These are phyloP conservation scores for Oreochromis niloticus DNA, from an alignment of 2,113 vertebrate genomes.

Conservation along the genomic window DNA sequence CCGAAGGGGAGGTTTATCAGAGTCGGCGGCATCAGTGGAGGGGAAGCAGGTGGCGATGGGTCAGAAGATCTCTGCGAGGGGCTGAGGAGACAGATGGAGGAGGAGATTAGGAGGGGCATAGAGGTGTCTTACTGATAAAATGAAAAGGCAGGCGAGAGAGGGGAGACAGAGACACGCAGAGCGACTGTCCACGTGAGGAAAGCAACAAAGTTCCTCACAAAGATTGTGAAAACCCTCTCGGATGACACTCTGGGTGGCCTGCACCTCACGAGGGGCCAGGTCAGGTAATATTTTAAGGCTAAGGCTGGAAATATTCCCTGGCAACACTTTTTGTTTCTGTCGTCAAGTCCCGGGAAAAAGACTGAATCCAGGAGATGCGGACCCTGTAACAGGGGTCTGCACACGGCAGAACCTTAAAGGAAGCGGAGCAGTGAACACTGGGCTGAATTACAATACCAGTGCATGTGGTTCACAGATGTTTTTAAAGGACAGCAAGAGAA, in stretches of 20 bases:
- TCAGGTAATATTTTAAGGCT: not conserved
- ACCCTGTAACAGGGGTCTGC: not conserved
- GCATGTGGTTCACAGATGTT: not conserved
- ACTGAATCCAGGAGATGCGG: not conserved
- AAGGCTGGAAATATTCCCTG: not conserved
- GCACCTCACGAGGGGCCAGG: not conserved
- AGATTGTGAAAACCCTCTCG: not conserved
- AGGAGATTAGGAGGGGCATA: constrained; percentile 26
- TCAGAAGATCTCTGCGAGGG: constrained; percentile 16
- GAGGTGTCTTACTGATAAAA: constrained; percentile 17
- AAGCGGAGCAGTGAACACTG: not conserved
- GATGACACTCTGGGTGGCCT: not conserved
- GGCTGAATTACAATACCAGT: not conserved
- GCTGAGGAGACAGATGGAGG: constrained; percentile 41
- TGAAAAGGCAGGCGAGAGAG: not conserved
- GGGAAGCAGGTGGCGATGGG: constrained; percentile 18
- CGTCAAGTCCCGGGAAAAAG: not conserved
- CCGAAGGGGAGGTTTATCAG: constrained; percentile 28
- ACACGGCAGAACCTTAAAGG: not conserved
- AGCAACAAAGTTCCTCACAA: not conserved
- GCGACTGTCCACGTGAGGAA: not conserved
- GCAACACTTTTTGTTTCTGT: not conserved
- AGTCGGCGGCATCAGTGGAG: constrained; percentile 15
- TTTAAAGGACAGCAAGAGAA: not conserved
- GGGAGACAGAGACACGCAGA: not conserved